These are phyloP conservation scores for Drosophila prolongata DNA, from an alignment of 2,888 invertebrate genomes.

Conservation along the genomic window DNA sequence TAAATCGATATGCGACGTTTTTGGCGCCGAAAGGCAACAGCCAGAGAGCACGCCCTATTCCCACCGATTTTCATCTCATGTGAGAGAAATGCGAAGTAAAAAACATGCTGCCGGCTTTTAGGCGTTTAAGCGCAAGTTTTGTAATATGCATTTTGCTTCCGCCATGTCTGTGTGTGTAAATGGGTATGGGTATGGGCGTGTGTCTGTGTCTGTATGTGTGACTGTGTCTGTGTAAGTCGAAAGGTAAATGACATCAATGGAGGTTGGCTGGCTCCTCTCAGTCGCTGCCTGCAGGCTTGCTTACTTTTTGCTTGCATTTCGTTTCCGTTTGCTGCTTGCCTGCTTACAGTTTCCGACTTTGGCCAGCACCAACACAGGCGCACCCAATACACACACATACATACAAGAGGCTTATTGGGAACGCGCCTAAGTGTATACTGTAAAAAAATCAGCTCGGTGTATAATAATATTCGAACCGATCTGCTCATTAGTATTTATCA, in stretches of 20 bases:
- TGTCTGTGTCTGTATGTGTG: constrained; percentile 19
- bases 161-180: constrained; percentile 15
- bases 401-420: constrained; percentile 52
- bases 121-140: constrained; percentile 43
- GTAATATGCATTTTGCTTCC: constrained; percentile 34
- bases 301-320: constrained; percentile 60
- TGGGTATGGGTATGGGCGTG: constrained; percentile 19
- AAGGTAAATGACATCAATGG: constrained; percentile 78
- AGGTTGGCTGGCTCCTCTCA: constrained; percentile 51
- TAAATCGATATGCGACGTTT: constrained; percentile 19
- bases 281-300: constrained; percentile 26
- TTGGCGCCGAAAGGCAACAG: constrained; percentile 8
- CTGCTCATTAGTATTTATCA: too few relatives aligned
- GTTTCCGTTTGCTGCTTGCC: constrained; percentile 77
- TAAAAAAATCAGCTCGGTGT: neutral
- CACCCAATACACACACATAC: constrained; percentile 1
- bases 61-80: constrained; percentile 9
- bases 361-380: constrained; percentile 42
- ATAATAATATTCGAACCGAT: too few relatives aligned
- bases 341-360: constrained; percentile 77
- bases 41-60: constrained; percentile 1
- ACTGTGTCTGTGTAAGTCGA: constrained; percentile 56
- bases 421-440: constrained; percentile 59
- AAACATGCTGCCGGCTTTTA: constrained; percentile 36
- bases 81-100: constrained; percentile 25